A percentile compares a stretch with the other conserved stretches of the same genome.
phyloP scores from a whole-genome alignment of 37 sponge, comb jelly and placozoan genomes.

The Petrosia ficiformis region DNA sequence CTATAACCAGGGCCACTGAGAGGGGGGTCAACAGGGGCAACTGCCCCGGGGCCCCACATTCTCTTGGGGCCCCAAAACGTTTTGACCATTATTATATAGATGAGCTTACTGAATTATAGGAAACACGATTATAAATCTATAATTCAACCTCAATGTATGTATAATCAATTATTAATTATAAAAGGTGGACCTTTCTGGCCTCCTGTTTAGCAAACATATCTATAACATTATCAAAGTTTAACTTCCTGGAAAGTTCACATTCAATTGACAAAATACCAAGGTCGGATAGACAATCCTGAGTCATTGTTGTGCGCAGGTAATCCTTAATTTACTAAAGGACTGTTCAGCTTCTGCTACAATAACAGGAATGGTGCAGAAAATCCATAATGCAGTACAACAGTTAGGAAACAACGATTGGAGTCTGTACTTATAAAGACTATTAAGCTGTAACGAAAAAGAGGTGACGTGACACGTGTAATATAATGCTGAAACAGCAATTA shows the following conservation, averaged over 20 bases:
- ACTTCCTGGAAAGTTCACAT: neutral
- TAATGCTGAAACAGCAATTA: too few relatives aligned
- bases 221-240: neutral
- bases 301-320: slow-evolving; percentile 14
- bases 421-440: neutral
- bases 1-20: too few relatives aligned
- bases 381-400: slow-evolving; percentile 7
- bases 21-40: too few relatives aligned
- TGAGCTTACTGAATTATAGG: too few relatives aligned
- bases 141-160: too few relatives aligned
- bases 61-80: too few relatives aligned
- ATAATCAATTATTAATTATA: too few relatives aligned
- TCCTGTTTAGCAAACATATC: slow-evolving; percentile 3
- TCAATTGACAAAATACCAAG: slow-evolving; percentile 7
- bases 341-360: slow-evolving; percentile 12
- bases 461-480: too few relatives aligned
- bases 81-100: too few relatives aligned
- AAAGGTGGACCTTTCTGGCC: slow-evolving; percentile 4
- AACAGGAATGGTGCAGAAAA: slow-evolving; percentile 11
- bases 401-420: slow-evolving; percentile 1
- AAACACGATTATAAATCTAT: too few relatives aligned
- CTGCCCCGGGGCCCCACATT: too few relatives aligned
- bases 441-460: too few relatives aligned
- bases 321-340: slow-evolving; percentile 13
- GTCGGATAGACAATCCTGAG: neutral